These are phyloP conservation scores for Calliopsis andreniformis DNA, from an alignment of 1,140 invertebrate species.

Conservation along the genomic window DNA sequence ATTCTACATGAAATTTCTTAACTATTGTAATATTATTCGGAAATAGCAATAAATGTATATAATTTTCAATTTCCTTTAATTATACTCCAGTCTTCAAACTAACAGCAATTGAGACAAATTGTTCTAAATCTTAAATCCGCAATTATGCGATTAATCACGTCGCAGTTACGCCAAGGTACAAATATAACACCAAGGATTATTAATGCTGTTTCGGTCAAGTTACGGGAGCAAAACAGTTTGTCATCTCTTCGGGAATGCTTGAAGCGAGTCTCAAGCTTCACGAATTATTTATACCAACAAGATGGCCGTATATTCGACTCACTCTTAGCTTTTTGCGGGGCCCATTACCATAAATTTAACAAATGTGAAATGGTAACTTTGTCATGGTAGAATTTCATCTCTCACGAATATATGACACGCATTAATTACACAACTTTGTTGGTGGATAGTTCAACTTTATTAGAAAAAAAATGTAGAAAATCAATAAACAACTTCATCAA, in stretches of 20 bases:
- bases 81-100: too few species aligned
- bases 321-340: slow-evolving; percentile 3
- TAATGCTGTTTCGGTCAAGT: neutral
- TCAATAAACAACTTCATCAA: neutral
- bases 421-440: neutral
- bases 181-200: neutral
- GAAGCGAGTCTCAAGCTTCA: slow-evolving; percentile 5
- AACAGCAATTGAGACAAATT: too few species aligned
- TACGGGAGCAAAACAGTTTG: neutral
- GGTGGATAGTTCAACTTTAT: neutral
- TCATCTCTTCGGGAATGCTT: slow-evolving; percentile 18
- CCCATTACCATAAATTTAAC: neutral
- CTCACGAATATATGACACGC: neutral
- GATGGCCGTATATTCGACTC: slow-evolving; percentile 43
- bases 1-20: too few species aligned
- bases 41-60: too few species aligned
- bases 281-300: slow-evolving; percentile 45
- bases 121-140: too few species aligned
- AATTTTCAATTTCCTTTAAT: too few species aligned
- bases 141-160: neutral
- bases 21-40: too few species aligned
- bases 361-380: slow-evolving; percentile 4
- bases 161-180: neutral
- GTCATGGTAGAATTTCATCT: slow-evolving; percentile 3
- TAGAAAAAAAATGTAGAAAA: neutral